Conservation (phyloP, 2,888 invertebrate genomes). For the Stomorhina lunata region DNA sequence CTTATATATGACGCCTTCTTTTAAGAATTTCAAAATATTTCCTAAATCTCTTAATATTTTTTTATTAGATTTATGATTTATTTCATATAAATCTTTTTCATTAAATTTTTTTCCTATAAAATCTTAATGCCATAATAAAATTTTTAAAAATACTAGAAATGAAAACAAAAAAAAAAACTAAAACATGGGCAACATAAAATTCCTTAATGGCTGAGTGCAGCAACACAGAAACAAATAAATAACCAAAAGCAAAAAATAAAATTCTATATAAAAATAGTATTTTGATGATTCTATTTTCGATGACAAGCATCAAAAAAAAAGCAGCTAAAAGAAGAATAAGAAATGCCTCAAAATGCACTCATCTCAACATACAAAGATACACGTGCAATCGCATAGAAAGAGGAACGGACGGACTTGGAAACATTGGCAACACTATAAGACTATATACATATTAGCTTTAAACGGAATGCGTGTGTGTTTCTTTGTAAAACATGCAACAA, state of each 20-base stretch:
- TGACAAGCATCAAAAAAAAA: conserved; percentile 52
- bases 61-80: neutral
- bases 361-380: neutral
- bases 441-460: neutral
- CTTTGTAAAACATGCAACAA: conserved; percentile 33
- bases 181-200: conserved; percentile 56
- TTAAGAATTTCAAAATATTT: too few relatives aligned
- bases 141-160: conserved; percentile 13
- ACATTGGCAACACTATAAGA: conserved; percentile 22
- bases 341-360: conserved; percentile 27
- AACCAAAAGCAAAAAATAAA: conserved; percentile 27
- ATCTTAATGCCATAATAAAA: neutral
- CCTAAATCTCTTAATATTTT: too few relatives aligned
- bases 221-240: conserved; percentile 1
- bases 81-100: neutral
- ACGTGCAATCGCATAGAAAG: neutral
- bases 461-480: conserved; percentile 5
- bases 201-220: conserved; percentile 57
- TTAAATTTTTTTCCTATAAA: neutral
- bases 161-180: conserved; percentile 7
- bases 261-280: conserved; percentile 59
- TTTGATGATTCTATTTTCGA: conserved; percentile 65
- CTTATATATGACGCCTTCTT: too few relatives aligned
- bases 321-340: neutral
- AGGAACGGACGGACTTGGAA: neutral